Percentiles rank a stretch among this genome's conserved stretches.
phyloP scores from a whole-genome alignment of 1,140 invertebrate species.

The Thaumetopoea pityocampa region DNA sequence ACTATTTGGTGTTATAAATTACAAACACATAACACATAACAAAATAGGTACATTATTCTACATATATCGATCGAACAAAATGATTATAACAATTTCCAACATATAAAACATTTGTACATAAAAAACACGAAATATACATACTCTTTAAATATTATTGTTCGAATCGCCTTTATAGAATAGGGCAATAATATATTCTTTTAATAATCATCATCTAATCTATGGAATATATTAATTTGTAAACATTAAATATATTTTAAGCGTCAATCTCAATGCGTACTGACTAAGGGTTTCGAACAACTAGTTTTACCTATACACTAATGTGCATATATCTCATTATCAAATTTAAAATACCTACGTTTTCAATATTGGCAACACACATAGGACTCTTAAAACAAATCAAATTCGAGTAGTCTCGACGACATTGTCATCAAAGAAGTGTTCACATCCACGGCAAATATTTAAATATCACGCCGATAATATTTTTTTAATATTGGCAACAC shows the following conservation, averaged over 20 bases:
- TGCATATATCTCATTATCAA: background rate
- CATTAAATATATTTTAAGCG: slow-evolving; percentile 29
- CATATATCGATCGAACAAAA: slow-evolving; percentile 40
- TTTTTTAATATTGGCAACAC: background rate
- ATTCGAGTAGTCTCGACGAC: too few relatives aligned
- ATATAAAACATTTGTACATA: slow-evolving; percentile 39
- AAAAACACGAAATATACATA: slow-evolving; percentile 27
- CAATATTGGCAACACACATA: background rate
- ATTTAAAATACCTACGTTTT: slow-evolving; percentile 3
- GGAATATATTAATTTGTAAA: slow-evolving; percentile 33
- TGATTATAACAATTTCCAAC: slow-evolving; percentile 43
- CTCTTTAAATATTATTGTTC: slow-evolving; percentile 35
- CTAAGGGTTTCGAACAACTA: slow-evolving; percentile 25
- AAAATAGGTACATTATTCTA: slow-evolving; percentile 40
- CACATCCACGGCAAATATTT: background rate
- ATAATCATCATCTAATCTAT: slow-evolving; percentile 30
- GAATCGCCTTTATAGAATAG: slow-evolving; percentile 35
- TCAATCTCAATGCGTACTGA: slow-evolving; percentile 26
- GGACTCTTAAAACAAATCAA: background rate
- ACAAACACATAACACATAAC: slow-evolving; percentile 54
- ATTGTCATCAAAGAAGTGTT: too few relatives aligned
- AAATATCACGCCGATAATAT: slow-evolving; percentile 1
- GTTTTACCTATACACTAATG: slow-evolving; percentile 10
- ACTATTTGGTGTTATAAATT: slow-evolving; percentile 66
- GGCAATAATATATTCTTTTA: slow-evolving; percentile 28